Base-by-base conservation (phyloP, 2,888 invertebrate genomes). In the Caenorhabditis virilis region DNA sequence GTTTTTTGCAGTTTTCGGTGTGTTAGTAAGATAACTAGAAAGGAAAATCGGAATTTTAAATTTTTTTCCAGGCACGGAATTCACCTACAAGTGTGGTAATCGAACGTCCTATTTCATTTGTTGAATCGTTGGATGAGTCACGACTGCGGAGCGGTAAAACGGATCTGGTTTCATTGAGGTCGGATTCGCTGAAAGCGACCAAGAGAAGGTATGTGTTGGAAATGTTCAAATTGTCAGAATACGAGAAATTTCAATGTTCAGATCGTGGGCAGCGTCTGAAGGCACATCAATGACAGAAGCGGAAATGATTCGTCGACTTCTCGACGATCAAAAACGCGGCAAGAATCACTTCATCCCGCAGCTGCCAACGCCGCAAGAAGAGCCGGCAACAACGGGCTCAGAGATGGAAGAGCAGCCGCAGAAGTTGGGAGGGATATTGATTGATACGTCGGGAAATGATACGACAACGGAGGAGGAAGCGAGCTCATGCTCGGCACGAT, bases 241-340 rank as follows among this genome's bases (percentile, higher is more conserved):
- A n/a, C n/a, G n/a, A n/a, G n/a, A n/a, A n/a, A n/a, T n/a, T n/a
- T n/a, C n/a, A n/a, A 27, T 43, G 48, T 42, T 25, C 20, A 68
- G 80, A 42, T 82, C 82, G 6, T 82, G 81, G 80, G 80, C 80
- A 0, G 78, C 76, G 6, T 76, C 76, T 1, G 76, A 76, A 48
- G 71, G 69, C 16, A 68, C 72, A 5, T 67, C 67, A 9, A 64
- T 70, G 60, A 51, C 65, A 25, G 80, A 80, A 52, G 63, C 74
- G 16, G 81, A 79, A 38, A 72, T 80, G 30, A 72, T 75, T 30
- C 62, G 71, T 22, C 48, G 78, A 16, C 50, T 82, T 36, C 48
- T 73, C 26, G 78, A 82, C 33, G 80, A 80, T 51, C 80, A 79
- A 61, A 61, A 58, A 22, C 55, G 68, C 35, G 77, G 77, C 1